Evolutionary conservation across 1,140 invertebrate genomes (phyloP), one percentile per base, ranked within the genome.

Genomic region (Lerema accius): DNA sequence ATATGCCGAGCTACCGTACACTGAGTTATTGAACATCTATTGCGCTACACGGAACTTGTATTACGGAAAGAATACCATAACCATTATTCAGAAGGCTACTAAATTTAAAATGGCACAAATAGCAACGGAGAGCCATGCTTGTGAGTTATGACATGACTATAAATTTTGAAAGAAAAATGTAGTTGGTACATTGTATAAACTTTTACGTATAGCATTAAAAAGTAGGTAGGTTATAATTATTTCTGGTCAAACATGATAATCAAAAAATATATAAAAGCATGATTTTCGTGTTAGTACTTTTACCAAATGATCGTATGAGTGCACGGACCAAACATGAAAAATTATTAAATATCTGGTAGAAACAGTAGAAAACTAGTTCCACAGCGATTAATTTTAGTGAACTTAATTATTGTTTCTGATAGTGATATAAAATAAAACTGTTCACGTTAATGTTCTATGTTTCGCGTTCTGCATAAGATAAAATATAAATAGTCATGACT

Each of bases 21-120:
- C 63, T 68, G 50, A 64, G 62, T 61, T 69, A 61, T 59, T 49
- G 39, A 59, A 17, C 39, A 53, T 50, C 32, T 45, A 63, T 63
- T 58, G 32, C 53, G 45, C 15, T 4, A 16, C 14, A 35, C 26
- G 35, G 35, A 37, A 37, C 35, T 7, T 7, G 28, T 7, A 11
- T 0, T 11, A 11, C 35, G 35, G n/a, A 37, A 37, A 37, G n/a
- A 37, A 37, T 37, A 2, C 35, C 35, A 37, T 11, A 37, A n/a
- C 4, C 35, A 37, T 37, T n/a, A 0, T 11, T 37, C 5, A 11
- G 3, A 7, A 32, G 28, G 9, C 28, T 32, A 32, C 9, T 32
- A 4, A 23, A 23, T n/a, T 11, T 32, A 1, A 37, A 37, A n/a
- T 37, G 10, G n/a, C 11, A 11, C 35, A 37, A 37, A n/a, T n/a